Base-by-base conservation (phyloP, 2,113 vertebrate genomes). In the Tachysurus fulvidraco region DNA sequence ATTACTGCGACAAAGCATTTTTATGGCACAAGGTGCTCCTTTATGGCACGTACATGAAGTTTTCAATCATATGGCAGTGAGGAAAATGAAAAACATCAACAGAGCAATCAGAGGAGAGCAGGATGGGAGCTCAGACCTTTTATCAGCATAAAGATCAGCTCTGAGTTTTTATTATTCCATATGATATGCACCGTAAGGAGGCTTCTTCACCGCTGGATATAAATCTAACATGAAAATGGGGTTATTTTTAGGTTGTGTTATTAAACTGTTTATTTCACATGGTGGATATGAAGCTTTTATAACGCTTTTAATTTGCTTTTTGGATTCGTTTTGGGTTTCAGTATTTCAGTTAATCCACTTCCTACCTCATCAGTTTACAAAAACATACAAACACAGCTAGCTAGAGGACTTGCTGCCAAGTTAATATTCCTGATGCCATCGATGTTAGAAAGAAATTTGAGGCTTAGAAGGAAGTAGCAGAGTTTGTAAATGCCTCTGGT, bases 1-100 rank as follows among this genome's bases (percentile, higher is more conserved):
- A 87, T 55, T 59, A 69, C 77, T 36, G 74, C 87, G 88, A 89
- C 85, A 76, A 85, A 82, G 73, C 88, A 77, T 28, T 59, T 81
- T 85, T 85, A 83, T 30, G 67, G 57, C 74, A 54, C 3, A 60
- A 55, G 36, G 44, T 11, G 54, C 83, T 81, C 28, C 64, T 71
- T 85, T 78, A 78, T 44, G 67, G 76, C 81, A n/a, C 11, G 54
- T 80, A n/a, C 44, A 78, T 86, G 41, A 83, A 82, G 82, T 71
- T 83, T 78, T 86, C 44, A 83, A 67, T 85, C 78, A 67, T 11
- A 54, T 25, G 6, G 16, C 83, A 14, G 78, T 28, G n/a, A 54
- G 44, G 76, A 77, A 16, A 82, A 82, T 28, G 23, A 88, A 84
- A 54, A 13, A 14, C 62, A 87, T 76, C n/a, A 12, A 76, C 25